Conservation (phyloP, 2,797 vertebrate genomes). For the Coilia nasus region DNA sequence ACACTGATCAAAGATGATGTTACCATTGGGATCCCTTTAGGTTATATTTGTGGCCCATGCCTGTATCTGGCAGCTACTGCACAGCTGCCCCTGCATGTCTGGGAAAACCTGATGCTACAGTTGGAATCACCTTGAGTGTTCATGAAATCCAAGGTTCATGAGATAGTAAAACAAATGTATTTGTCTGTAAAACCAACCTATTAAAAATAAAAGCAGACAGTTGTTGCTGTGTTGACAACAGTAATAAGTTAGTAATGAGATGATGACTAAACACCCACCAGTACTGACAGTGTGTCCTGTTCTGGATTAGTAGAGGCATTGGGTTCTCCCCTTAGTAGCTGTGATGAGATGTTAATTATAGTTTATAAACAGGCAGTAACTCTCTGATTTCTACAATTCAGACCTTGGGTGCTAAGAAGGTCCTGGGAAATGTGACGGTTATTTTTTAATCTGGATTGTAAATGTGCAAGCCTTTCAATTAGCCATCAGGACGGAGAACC, state of each 20-base stretch:
- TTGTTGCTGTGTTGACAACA: background rate
- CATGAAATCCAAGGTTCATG: background rate
- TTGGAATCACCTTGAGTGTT: background rate
- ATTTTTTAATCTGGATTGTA: background rate
- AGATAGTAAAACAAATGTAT: background rate
- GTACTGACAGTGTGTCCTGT: background rate
- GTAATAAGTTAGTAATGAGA: background rate
- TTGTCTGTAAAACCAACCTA: background rate
- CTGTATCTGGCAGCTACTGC: background rate
- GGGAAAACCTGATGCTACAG: background rate
- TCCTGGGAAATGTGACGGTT: background rate
- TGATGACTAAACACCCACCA: background rate
- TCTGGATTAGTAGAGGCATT: background rate
- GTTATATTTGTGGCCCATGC: background rate
- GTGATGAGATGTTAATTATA: slow-evolving; percentile 8
- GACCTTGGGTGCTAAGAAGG: background rate
- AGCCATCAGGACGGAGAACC: background rate
- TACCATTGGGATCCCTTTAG: background rate
- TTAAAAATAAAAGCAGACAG: too few relatives aligned
- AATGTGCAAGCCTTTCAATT: slow-evolving; percentile 11
- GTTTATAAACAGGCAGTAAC: background rate
- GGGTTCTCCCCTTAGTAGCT: background rate
- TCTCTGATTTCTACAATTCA: slow-evolving; percentile 5
- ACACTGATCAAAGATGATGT: background rate
- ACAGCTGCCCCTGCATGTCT: background rate